Conservation (phyloP, 2,888 invertebrate genomes). For the Cryptus viduatorius region DNA sequence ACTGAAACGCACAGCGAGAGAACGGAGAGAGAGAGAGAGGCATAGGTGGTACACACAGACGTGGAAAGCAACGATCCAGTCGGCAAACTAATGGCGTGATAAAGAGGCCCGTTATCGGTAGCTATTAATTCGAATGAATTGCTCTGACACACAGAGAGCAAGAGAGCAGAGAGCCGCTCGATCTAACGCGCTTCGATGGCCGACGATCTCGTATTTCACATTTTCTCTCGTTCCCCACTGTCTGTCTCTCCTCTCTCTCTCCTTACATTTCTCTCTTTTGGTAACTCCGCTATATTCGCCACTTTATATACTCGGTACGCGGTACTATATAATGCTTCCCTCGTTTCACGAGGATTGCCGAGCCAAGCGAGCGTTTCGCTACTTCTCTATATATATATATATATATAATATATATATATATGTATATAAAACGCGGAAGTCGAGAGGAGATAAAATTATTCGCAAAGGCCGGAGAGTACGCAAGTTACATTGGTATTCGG, state of each 20-base stretch:
- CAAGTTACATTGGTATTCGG: slow-evolving; percentile 46
- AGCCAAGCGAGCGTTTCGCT: slow-evolving; percentile 51
- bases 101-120: slow-evolving; percentile 74
- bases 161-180: slow-evolving; percentile 39
- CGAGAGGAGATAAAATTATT: slow-evolving; percentile 65
- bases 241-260: slow-evolving; percentile 36
- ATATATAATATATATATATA: too few relatives aligned
- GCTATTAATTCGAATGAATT: slow-evolving; percentile 80
- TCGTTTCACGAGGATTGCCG: slow-evolving; percentile 26
- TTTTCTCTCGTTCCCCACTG: slow-evolving; percentile 49
- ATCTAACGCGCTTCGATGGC: slow-evolving; percentile 66
- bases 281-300: background rate
- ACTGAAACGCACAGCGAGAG: slow-evolving; percentile 15
- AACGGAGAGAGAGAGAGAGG: slow-evolving; percentile 40
- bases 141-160: slow-evolving; percentile 73
- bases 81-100: slow-evolving; percentile 75
- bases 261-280: slow-evolving; percentile 6
- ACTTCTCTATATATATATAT: slow-evolving; percentile 45
- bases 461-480: slow-evolving; percentile 35
- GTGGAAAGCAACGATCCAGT: slow-evolving; percentile 64
- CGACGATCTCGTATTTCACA: slow-evolving; percentile 67
- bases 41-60: slow-evolving; percentile 49
- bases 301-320: slow-evolving; percentile 1
- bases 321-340: slow-evolving; percentile 36
- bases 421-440: slow-evolving; percentile 61